Base-by-base conservation (phyloP, 2,888 invertebrate species). In the Autographa pulchrina region DNA sequence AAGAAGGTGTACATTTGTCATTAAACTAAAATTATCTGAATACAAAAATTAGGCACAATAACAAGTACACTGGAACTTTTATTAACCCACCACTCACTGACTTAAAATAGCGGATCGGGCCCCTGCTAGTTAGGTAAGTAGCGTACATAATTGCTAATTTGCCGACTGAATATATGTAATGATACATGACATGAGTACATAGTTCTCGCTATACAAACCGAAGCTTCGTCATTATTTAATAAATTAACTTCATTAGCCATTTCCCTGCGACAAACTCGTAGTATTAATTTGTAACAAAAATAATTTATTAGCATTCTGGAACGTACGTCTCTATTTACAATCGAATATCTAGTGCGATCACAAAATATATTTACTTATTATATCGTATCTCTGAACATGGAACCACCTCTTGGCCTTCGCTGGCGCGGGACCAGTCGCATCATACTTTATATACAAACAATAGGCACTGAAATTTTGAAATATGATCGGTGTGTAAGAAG, bases 381-480 rank as follows among this genome's bases (percentile, higher is more conserved):
- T 93, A 94, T 93, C 93, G 94, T 93, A 93, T 93, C 92, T 93
- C 92, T 93, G 93, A 94, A 93, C 83, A 86, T 89, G 87, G 89
- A 88, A 86, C 84, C 86, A 79, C 78, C 80, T 84, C 80, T 75
- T 77, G 85, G 82, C 83, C 78, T 82, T 76, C 80, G 83, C 81
- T 77, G 73, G 70, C 77, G 74, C 78, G 72, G 74, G 78, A 85
- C 84, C 85, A 81, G 80, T 80, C 85, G 83, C 87, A 88, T 83
- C 87, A 86, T 87, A 87, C 84, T 85, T 87, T 91, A 88, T 90
- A 88, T 92, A 91, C 90, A 92, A 92, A 93, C 87, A 91, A 93
- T 91, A 94, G 93, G 91, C 93, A 93, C 94, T 92, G 91, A 90
- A 92, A 89, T 82, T 88, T 88, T 90, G 82, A 90, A 91, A 88